Evolutionary conservation across 2,888 invertebrate species (phyloP).

Genomic region (Mantis religiosa): DNA sequence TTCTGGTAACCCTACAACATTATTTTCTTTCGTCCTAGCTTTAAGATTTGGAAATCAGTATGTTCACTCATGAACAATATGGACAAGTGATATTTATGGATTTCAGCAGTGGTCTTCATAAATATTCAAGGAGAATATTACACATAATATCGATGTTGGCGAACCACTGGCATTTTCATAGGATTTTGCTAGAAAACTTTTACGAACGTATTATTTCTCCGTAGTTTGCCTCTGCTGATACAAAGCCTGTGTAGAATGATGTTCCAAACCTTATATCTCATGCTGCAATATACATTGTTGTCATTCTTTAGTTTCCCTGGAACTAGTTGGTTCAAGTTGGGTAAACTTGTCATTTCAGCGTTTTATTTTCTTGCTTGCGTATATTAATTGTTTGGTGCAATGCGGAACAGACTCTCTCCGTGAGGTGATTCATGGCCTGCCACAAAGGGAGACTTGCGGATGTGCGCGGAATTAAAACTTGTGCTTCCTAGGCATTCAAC

Average conservation of each 20-base stretch:
- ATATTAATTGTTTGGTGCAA: neutral
- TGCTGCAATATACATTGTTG: neutral
- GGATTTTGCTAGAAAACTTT: too few relatives aligned
- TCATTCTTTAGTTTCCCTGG: neutral
- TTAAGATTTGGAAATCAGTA: too few relatives aligned
- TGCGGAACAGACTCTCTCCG: neutral
- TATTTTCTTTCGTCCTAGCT: too few relatives aligned
- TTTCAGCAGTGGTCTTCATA: too few relatives aligned
- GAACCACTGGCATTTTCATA: too few relatives aligned
- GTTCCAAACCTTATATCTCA: neutral
- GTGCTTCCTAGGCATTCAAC: neutral
- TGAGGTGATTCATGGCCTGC: neutral
- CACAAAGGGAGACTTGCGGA: neutral
- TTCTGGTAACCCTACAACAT: too few relatives aligned
- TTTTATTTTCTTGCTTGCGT: neutral
- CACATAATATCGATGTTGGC: too few relatives aligned
- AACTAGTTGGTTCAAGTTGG: neutral
- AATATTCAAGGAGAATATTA: too few relatives aligned
- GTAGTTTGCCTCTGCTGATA: neutral
- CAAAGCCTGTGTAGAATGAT: neutral
- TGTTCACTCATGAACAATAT: too few relatives aligned
- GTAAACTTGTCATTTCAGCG: neutral
- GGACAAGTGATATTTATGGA: too few relatives aligned
- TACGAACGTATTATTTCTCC: too few relatives aligned
- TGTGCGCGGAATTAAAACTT: neutral